These are phyloP conservation scores for Plectropomus leopardus DNA, from an alignment of 2,113 vertebrate genomes.

Conservation along the genomic window DNA sequence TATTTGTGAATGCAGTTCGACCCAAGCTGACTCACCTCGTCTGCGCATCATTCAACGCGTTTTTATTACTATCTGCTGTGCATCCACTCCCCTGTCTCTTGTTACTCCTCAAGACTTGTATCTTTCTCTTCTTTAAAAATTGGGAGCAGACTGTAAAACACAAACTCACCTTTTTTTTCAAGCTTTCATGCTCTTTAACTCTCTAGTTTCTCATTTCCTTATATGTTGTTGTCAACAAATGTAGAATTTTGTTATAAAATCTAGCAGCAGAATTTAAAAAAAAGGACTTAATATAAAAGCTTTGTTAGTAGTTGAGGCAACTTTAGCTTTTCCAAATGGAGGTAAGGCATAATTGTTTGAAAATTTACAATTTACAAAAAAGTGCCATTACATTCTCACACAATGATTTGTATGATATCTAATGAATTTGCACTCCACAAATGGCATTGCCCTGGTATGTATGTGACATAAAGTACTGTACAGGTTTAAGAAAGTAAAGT, in stretches of 20 bases:
- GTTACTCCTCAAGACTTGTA: neutral
- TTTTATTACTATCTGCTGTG: slow-evolving; percentile 25
- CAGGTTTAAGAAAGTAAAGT: too few species aligned
- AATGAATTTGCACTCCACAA: too few species aligned
- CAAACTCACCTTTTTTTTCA: neutral
- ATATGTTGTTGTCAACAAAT: neutral
- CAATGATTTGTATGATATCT: too few species aligned
- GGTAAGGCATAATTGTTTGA: neutral
- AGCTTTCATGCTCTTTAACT: neutral
- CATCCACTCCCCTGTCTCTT: neutral
- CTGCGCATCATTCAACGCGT: slow-evolving; percentile 31
- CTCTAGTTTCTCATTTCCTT: neutral
- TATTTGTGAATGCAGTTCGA: neutral
- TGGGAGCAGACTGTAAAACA: neutral
- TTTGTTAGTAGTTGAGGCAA: too few species aligned
- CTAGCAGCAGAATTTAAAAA: neutral
- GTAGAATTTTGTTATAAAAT: neutral
- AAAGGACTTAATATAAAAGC: too few species aligned
- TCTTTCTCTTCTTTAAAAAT: neutral
- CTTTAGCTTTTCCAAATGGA: neutral
- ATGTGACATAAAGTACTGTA: too few species aligned
- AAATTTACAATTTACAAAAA: neutral
- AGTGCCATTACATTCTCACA: too few species aligned
- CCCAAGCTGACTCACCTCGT: neutral
- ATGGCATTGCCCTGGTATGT: too few species aligned